Evolutionary conservation across 2,888 invertebrate genomes (phyloP).

Genomic region (Melanostoma mellinum): DNA sequence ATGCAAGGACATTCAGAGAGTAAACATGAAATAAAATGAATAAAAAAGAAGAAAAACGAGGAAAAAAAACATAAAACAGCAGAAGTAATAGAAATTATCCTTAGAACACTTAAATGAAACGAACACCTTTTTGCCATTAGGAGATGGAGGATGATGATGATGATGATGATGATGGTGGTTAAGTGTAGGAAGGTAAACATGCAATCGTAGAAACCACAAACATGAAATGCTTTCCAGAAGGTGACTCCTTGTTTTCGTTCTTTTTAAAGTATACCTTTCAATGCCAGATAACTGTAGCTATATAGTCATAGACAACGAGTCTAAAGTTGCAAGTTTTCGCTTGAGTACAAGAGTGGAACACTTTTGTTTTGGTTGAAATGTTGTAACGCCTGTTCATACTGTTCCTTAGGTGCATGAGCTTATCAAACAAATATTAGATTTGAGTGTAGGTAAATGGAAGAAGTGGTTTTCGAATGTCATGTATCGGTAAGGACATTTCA

Average conservation of each 20-base stretch:
- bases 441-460: too few species aligned
- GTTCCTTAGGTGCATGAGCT: too few species aligned
- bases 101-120: slow-evolving; percentile 71
- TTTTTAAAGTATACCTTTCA: not conserved
- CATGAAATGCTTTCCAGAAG: slow-evolving; percentile 53
- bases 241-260: slow-evolving; percentile 45
- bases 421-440: too few species aligned
- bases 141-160: slow-evolving; percentile 20
- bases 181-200: slow-evolving; percentile 40
- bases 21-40: slow-evolving; percentile 28
- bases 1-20: slow-evolving; percentile 51
- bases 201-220: slow-evolving; percentile 67
- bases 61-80: slow-evolving; percentile 7
- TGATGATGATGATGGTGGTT: slow-evolving; percentile 49
- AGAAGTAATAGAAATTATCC: slow-evolving; percentile 69
- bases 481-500: too few species aligned
- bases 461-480: too few species aligned
- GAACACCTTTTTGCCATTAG: slow-evolving; percentile 65
- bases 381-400: too few species aligned
- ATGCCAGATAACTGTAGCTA: too few species aligned
- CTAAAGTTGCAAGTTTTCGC: too few species aligned
- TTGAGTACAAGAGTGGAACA: too few species aligned
- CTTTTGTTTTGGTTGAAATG: too few species aligned
- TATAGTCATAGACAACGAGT: too few species aligned
- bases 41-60: slow-evolving; percentile 15